These are phyloP conservation scores for Carabus problematicus DNA, from an alignment of 2,888 invertebrate genomes.

Conservation along the genomic window DNA sequence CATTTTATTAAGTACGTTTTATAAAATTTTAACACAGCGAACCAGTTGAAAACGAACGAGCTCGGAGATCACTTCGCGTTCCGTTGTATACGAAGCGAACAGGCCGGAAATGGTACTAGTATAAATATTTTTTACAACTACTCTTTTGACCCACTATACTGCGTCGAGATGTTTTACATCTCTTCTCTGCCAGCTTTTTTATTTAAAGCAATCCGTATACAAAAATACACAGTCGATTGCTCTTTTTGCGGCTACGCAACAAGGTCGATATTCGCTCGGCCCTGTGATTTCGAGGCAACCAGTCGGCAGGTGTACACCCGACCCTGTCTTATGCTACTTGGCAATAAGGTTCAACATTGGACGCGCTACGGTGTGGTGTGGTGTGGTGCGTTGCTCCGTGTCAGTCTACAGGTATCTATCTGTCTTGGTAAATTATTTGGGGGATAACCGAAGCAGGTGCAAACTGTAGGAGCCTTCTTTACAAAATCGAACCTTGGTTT, in stretches of 20 bases:
- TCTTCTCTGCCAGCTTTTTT: constrained; percentile 21
- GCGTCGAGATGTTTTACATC: constrained; percentile 33
- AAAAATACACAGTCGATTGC: not conserved
- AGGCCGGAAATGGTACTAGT: constrained; percentile 32
- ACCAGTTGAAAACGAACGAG: constrained; percentile 11
- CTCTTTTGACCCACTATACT: constrained; percentile 35
- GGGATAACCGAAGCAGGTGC: constrained; percentile 56
- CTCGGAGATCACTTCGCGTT: not conserved
- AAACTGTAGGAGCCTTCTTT: constrained; percentile 47
- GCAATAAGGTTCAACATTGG: constrained; percentile 29
- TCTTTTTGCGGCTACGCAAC: not conserved
- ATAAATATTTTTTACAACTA: constrained; percentile 38
- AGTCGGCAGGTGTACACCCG: constrained; percentile 14
- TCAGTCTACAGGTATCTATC: constrained; percentile 54
- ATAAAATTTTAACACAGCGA: constrained; percentile 17
- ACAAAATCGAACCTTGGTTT: constrained; percentile 26
- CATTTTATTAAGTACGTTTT: constrained; percentile 19
- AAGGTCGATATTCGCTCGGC: constrained; percentile 3
- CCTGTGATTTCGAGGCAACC: constrained; percentile 15
- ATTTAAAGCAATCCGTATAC: constrained; percentile 29
- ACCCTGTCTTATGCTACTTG: constrained; percentile 15
- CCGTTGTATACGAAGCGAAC: constrained; percentile 1
- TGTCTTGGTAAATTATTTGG: constrained; percentile 57
- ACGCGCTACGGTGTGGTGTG: not conserved
- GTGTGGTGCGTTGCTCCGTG: constrained; percentile 15